Conservation (phyloP, 2,113 vertebrate species). For the Pristiophorus japonicus region DNA sequence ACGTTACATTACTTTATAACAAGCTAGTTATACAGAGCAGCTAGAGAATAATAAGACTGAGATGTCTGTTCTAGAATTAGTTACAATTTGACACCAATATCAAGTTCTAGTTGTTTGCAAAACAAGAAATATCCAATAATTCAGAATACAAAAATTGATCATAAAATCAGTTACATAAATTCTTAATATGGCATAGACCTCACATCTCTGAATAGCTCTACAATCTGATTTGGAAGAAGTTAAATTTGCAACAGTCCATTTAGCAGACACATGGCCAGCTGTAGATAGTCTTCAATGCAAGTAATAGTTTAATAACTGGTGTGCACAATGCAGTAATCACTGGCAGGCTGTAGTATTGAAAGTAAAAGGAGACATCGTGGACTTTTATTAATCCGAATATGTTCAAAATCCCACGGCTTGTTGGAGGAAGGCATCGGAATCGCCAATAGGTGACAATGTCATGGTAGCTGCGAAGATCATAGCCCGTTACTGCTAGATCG, state of each 20-base stretch:
- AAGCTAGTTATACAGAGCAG: background rate
- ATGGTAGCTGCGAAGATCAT: constrained; percentile 40
- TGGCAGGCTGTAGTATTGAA: constrained; percentile 43
- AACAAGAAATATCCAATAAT: background rate
- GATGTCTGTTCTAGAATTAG: background rate
- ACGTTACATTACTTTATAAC: background rate
- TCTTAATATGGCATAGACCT: background rate
- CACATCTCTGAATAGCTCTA: background rate
- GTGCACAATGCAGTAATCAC: constrained; percentile 43
- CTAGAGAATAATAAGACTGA: background rate
- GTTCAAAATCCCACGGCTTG: constrained; percentile 39
- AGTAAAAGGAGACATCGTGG: constrained; percentile 41
- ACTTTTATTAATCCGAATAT: constrained; percentile 41
- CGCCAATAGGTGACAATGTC: constrained; percentile 42
- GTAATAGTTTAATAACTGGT: constrained; percentile 40
- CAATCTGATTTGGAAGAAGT: constrained; percentile 1
- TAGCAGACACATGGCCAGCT: background rate
- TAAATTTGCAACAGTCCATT: background rate
- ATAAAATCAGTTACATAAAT: background rate
- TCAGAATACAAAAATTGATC: background rate
- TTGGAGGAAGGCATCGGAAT: constrained; percentile 40
- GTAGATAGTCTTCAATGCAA: constrained; percentile 42
- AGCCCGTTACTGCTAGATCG: constrained; percentile 38
- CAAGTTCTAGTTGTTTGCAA: background rate
- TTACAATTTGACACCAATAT: background rate